Evolutionary conservation across 2,113 vertebrate species (phyloP).

Genomic region (Aspidoscelis tigris): DNA sequence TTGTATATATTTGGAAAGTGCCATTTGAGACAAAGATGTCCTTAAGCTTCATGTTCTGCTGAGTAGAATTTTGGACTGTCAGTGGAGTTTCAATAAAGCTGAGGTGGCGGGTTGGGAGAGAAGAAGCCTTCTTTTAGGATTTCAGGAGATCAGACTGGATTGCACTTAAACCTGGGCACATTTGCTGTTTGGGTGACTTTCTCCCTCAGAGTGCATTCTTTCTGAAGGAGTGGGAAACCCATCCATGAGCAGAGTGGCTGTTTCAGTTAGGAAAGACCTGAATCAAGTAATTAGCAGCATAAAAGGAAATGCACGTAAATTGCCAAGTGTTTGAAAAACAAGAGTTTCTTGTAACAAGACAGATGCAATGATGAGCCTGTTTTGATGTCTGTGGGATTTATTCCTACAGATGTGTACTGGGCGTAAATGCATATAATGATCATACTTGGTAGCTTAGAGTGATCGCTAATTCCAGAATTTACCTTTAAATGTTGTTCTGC

Average conservation of each 20-base stretch:
- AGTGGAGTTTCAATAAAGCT: not conserved
- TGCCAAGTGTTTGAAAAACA: slow-evolving; percentile 15
- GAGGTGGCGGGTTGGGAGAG: too few species aligned
- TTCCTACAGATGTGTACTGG: not conserved
- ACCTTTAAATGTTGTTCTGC: too few species aligned
- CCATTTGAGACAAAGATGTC: not conserved
- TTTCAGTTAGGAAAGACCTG: slow-evolving; percentile 4
- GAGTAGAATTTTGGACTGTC: not conserved
- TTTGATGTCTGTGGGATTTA: not conserved
- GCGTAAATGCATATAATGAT: too few species aligned
- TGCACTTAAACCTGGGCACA: not conserved
- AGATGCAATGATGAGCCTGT: not conserved
- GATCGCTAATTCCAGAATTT: too few species aligned
- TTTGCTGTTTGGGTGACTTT: not conserved
- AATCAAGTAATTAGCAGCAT: slow-evolving; percentile 22
- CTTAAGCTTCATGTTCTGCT: slow-evolving; percentile 2
- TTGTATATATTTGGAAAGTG: not conserved
- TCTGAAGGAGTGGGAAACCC: slow-evolving; percentile 7
- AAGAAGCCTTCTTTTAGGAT: slow-evolving; percentile 22
- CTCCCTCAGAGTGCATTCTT: slow-evolving; percentile 4
- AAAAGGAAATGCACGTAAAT: slow-evolving; percentile 2
- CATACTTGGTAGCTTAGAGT: too few species aligned
- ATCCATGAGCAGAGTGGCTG: not conserved
- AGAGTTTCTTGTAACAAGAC: not conserved
- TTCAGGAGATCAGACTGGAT: not conserved